A percentile compares a stretch with the other conserved stretches of the same genome.
These are phyloP conservation scores for Cecropterus lyciades DNA, from an alignment of 1,140 invertebrate genomes.

Conservation along the genomic window DNA sequence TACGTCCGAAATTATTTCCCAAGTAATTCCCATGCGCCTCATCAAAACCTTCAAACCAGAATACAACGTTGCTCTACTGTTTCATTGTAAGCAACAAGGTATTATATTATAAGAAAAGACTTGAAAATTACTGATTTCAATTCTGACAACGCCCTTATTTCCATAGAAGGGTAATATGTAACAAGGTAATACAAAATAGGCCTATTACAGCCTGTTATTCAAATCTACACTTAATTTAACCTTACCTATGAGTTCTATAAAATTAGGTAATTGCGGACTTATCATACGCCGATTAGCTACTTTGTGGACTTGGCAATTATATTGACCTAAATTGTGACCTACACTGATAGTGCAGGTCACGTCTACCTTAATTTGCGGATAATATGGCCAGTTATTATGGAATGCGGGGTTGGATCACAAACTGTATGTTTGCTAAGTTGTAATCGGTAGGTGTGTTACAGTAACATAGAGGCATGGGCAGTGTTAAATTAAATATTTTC, in stretches of 20 bases:
- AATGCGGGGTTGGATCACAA: conserved; percentile 1
- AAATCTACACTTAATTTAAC: conserved; percentile 21
- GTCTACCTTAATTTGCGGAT: conserved; percentile 25
- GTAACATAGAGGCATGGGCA: too few relatives aligned
- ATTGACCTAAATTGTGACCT: conserved; percentile 29
- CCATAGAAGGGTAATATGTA: not conserved
- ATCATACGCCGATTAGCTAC: conserved; percentile 21
- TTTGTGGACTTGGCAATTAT: conserved; percentile 31
- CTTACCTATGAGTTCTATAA: conserved; percentile 18
- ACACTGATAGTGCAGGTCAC: conserved; percentile 22
- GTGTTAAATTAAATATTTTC: too few relatives aligned
- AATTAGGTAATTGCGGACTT: conserved; percentile 26
- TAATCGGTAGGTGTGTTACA: not conserved
- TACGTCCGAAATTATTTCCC: too few relatives aligned
- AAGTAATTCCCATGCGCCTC: too few relatives aligned
- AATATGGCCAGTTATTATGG: conserved; percentile 16
- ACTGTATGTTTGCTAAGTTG: conserved; percentile 15
- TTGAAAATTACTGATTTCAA: not conserved
- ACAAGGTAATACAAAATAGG: not conserved
- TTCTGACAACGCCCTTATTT: not conserved
- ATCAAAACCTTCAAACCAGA: too few relatives aligned
- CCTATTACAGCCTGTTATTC: conserved; percentile 5
- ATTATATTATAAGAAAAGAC: not conserved
- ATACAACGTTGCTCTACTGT: not conserved
- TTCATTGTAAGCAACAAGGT: not conserved